These are phyloP conservation scores for Syritta pipiens DNA, from an alignment of 2,888 invertebrate genomes.

Conservation along the genomic window DNA sequence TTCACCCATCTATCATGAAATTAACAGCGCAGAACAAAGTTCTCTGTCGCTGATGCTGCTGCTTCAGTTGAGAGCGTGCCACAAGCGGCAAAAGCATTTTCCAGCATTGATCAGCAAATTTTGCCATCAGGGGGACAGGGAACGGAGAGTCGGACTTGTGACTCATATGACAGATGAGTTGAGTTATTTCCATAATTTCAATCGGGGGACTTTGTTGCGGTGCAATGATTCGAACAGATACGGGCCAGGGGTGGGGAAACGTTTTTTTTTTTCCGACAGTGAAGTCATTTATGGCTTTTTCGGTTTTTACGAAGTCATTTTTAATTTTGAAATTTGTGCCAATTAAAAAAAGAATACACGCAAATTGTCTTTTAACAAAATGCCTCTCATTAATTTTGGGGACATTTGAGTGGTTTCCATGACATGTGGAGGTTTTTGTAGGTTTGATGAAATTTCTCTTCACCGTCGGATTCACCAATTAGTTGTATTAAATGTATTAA, in stretches of 20 bases:
- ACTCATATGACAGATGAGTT: slow-evolving; percentile 17
- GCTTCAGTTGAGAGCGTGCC: neutral
- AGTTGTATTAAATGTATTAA: too few species aligned
- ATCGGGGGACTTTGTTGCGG: neutral
- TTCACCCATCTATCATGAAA: slow-evolving; percentile 6
- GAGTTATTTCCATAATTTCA: slow-evolving; percentile 16
- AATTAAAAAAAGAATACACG: too few species aligned
- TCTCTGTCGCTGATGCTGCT: neutral
- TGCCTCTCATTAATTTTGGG: too few species aligned
- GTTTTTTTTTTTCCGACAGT: too few species aligned
- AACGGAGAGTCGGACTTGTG: neutral
- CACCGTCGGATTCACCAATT: too few species aligned
- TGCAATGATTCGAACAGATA: neutral
- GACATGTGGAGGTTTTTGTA: too few species aligned
- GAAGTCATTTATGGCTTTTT: too few species aligned
- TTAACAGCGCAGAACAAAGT: slow-evolving; percentile 1
- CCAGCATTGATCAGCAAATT: slow-evolving; percentile 6
- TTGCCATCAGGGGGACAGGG: neutral
- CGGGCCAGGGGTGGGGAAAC: neutral
- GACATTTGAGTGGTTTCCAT: too few species aligned
- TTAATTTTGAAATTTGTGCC: too few species aligned
- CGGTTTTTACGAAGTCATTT: too few species aligned
- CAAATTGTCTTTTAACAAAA: too few species aligned
- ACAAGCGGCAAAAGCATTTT: slow-evolving; percentile 2
- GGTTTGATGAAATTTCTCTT: too few species aligned